These are phyloP conservation scores for Melanotaenia parkinsoni DNA, from an alignment of 2,797 vertebrate genomes.

Conservation along the genomic window DNA sequence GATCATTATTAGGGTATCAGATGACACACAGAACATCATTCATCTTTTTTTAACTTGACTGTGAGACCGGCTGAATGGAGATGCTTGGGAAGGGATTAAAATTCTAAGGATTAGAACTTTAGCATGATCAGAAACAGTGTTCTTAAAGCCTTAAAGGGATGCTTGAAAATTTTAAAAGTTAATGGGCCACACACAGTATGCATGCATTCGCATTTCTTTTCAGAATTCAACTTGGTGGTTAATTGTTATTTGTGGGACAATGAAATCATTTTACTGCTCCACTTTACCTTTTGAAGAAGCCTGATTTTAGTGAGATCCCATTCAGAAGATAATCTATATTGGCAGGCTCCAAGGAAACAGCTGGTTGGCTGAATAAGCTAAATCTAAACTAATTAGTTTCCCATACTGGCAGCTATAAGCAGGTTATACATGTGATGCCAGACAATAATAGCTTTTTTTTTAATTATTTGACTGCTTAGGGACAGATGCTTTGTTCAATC, in stretches of 20 bases:
- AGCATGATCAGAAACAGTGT: constrained; percentile 2
- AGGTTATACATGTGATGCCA: not conserved
- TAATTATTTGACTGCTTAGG: not conserved
- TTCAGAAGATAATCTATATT: not conserved
- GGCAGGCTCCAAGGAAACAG: not conserved
- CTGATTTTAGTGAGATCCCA: not conserved
- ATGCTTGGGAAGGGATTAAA: not conserved
- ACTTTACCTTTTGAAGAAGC: not conserved
- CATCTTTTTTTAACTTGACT: constrained; percentile 1
- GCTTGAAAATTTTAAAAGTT: not conserved
- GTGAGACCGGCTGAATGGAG: not conserved
- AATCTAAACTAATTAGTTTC: not conserved
- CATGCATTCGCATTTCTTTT: not conserved
- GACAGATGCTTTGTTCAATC: not conserved
- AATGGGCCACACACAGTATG: not conserved
- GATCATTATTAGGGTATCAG: constrained; percentile 3
- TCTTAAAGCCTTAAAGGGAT: constrained; percentile 7
- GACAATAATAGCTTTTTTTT: not conserved
- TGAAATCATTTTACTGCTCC: not conserved
- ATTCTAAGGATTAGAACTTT: constrained; percentile 5
- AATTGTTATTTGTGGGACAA: not conserved
- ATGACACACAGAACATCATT: not conserved
- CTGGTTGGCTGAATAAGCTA: not conserved
- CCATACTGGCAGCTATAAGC: not conserved
- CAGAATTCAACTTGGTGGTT: not conserved